Percentiles rank a stretch among this genome's conserved stretches.
These are phyloP conservation scores for Lochmaea capreae DNA, from an alignment of 2,888 invertebrate species.

Conservation along the genomic window DNA sequence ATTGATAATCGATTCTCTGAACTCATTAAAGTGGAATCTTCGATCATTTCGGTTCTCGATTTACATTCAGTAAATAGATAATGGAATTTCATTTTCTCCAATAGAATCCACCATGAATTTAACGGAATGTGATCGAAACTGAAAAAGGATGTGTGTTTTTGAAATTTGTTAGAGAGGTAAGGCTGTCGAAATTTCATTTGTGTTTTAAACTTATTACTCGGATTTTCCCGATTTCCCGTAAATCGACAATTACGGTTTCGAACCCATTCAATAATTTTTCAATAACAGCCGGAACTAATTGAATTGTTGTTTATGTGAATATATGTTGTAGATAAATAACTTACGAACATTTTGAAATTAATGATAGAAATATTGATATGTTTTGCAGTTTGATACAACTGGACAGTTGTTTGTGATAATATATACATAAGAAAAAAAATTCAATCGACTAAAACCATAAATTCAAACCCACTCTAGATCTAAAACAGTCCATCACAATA, in stretches of 20 bases:
- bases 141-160: not conserved
- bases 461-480: too few relatives aligned
- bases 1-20: constrained; percentile 31
- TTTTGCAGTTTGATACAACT: too few relatives aligned
- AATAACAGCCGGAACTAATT: not conserved
- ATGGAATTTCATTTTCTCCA: constrained; percentile 16
- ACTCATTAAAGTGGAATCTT: constrained; percentile 33
- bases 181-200: not conserved
- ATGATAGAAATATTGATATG: too few relatives aligned
- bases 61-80: constrained; percentile 6
- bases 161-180: not conserved
- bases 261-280: not conserved
- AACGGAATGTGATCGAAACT: not conserved
- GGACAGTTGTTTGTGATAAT: too few relatives aligned
- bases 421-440: too few relatives aligned
- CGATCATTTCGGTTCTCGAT: constrained; percentile 16
- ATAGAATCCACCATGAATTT: not conserved
- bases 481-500: too few relatives aligned
- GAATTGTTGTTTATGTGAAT: not conserved
- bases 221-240: not conserved
- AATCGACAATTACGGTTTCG: not conserved
- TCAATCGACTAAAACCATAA: too few relatives aligned
- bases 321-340: not conserved
- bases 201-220: not conserved
- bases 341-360: too few relatives aligned